phyloP scores from a whole-genome alignment of 2,888 invertebrate species.

The Napeogenes inachia region DNA sequence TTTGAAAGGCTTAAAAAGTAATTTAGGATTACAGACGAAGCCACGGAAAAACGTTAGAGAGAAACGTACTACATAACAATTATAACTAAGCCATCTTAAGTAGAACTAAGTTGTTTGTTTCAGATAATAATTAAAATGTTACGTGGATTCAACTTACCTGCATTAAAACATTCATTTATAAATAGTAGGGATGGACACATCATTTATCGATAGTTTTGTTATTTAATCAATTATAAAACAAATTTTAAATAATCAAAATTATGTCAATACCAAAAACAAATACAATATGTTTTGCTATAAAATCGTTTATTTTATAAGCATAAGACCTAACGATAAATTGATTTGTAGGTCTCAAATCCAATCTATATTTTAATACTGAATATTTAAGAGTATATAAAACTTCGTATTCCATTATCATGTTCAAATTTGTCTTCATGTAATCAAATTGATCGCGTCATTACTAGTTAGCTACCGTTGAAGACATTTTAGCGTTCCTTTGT shows the following conservation, averaged over 20 bases:
- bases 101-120: background rate
- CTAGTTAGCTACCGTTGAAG: slow-evolving; percentile 5
- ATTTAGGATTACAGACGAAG: no score
- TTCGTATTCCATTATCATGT: background rate
- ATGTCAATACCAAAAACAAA: no score
- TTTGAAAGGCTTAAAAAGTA: no score
- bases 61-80: background rate
- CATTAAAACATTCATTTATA: background rate
- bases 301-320: no score
- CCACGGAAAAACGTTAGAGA: no score
- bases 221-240: no score
- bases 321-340: no score
- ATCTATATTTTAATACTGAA: no score
- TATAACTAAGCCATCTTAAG: background rate
- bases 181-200: no score
- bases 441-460: slow-evolving; percentile 3
- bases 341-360: no score
- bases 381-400: background rate
- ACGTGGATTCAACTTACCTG: background rate
- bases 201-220: background rate
- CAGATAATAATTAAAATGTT: slow-evolving; percentile 2
- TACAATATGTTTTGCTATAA: no score
- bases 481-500: slow-evolving; percentile 10
- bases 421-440: background rate
- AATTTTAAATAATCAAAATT: no score